Base-by-base conservation (phyloP, 2,888 invertebrate species). In the Cheilosia vulpina region DNA sequence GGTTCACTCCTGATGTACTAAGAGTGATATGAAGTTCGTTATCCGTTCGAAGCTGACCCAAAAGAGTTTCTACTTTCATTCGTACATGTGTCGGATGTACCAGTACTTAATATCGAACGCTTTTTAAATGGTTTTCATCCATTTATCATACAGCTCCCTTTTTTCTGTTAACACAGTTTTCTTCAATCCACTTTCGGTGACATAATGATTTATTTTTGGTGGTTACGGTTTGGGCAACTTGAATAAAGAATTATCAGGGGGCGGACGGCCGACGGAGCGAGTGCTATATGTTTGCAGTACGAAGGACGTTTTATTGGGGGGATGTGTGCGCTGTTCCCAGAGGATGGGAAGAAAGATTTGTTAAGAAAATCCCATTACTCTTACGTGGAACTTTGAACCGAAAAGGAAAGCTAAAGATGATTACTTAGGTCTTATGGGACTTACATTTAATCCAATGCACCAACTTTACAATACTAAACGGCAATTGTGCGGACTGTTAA, bases 121-220 rank as follows among this genome's bases (percentile, higher is more conserved):
- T 80, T 68, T 68, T 75, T 73, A 65, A 79, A 66, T 73, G 73
- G 24, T 80, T 80, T 73, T 41, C 19, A 47, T 62, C 60, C 75
- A 75, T 80, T 80, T 80, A 80, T 80, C 80, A 80, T 62, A 19
- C 41, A 19, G 13, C 34, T n/a, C 72, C 47, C 66, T 52, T 58
- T 68, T 68, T 43, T 41, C 31, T 27, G 66, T 75, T 68, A 65
- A 57, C 47, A 80, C 62, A 80, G 66, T 76, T 76, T 79, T 71
- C 65, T 58, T 65, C 65, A 38, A 77, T 71, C 65, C 76, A 76
- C 55, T 71, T 71, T 81, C 43, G 75, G 55, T 82, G 81, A 82
- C 77, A 76, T 71, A 55, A 81, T 81, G 81, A 81, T 81, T 77
- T 82, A 82, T 76, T 60, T 82, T 76, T 60, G 63, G 57, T 76